phyloP scores from a whole-genome alignment of 2,888 invertebrate species.

The Cryptophagus acutangulus region DNA sequence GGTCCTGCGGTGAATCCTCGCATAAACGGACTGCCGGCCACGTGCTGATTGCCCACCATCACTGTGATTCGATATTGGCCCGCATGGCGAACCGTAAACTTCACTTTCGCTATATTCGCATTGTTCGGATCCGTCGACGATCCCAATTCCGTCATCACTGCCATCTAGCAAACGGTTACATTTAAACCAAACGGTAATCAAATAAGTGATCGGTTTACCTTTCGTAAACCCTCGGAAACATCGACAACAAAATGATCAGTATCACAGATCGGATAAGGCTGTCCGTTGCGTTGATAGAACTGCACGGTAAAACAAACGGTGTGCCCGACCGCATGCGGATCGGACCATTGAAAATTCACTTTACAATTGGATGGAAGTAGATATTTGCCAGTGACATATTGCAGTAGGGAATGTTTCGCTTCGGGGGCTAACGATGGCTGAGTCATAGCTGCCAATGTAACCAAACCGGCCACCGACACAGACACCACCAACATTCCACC shows the following conservation, averaged over 20 bases:
- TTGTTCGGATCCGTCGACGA: slow-evolving; percentile 79
- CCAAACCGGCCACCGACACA: slow-evolving; percentile 81
- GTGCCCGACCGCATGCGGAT: slow-evolving; percentile 83
- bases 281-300: slow-evolving; percentile 89
- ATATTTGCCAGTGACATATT: slow-evolving; percentile 90
- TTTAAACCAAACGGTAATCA: slow-evolving; percentile 14
- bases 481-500: slow-evolving; percentile 88
- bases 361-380: slow-evolving; percentile 82
- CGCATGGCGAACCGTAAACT: slow-evolving; percentile 87
- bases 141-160: slow-evolving; percentile 82
- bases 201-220: slow-evolving; percentile 48
- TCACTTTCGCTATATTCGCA: slow-evolving; percentile 82
- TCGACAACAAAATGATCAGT: slow-evolving; percentile 84
- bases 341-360: slow-evolving; percentile 81
- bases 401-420: slow-evolving; percentile 81
- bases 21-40: slow-evolving; percentile 81
- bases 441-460: slow-evolving; percentile 86
- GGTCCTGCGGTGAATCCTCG: slow-evolving; percentile 79
- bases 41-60: slow-evolving; percentile 73
- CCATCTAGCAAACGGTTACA: slow-evolving; percentile 57
- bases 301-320: slow-evolving; percentile 87
- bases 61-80: slow-evolving; percentile 85
- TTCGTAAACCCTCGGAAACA: slow-evolving; percentile 79
- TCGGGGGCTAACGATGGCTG: slow-evolving; percentile 86
- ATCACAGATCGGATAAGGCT: slow-evolving; percentile 91